Percentiles rank a stretch among this genome's conserved stretches.
Evolutionary conservation across 2,888 invertebrate genomes (phyloP).

Genomic region (Andrena marginata): DNA sequence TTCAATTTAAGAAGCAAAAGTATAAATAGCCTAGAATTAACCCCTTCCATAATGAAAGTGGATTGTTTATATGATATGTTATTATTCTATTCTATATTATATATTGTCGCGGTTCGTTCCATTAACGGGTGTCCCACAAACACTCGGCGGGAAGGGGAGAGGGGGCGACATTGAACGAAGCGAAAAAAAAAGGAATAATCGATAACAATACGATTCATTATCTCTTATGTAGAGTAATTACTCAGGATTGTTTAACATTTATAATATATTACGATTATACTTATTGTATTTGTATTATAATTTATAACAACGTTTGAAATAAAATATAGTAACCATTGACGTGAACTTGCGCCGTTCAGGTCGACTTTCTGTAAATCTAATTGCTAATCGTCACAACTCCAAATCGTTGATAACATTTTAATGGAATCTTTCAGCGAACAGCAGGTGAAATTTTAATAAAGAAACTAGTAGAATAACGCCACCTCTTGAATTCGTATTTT

Average conservation of each 20-base stretch:
- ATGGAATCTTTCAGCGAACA: too few relatives aligned
- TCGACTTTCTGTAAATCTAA: background rate
- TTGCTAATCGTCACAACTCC: background rate
- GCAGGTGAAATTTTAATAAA: too few relatives aligned
- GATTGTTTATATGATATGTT: constrained; percentile 80
- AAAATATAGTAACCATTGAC: constrained; percentile 80
- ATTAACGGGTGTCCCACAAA: constrained; percentile 54
- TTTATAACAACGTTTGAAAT: constrained; percentile 84
- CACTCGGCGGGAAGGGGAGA: background rate
- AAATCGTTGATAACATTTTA: too few relatives aligned
- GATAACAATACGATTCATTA: constrained; percentile 73
- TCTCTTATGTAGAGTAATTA: constrained; percentile 83
- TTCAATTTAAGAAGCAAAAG: constrained; percentile 72
- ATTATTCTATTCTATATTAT: constrained; percentile 78
- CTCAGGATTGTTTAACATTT: constrained; percentile 84
- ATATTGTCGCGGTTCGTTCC: constrained; percentile 75
- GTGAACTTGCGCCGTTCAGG: constrained; percentile 21
- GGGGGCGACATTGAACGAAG: background rate
- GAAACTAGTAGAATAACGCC: too few relatives aligned
- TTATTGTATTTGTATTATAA: constrained; percentile 83
- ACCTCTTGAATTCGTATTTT: background rate
- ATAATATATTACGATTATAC: constrained; percentile 82
- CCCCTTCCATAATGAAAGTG: constrained; percentile 72
- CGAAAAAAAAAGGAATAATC: constrained; percentile 48
- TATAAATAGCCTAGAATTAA: constrained; percentile 76